Base-by-base conservation (phyloP, 2,797 vertebrate genomes). In the Lacerta bilineata region DNA sequence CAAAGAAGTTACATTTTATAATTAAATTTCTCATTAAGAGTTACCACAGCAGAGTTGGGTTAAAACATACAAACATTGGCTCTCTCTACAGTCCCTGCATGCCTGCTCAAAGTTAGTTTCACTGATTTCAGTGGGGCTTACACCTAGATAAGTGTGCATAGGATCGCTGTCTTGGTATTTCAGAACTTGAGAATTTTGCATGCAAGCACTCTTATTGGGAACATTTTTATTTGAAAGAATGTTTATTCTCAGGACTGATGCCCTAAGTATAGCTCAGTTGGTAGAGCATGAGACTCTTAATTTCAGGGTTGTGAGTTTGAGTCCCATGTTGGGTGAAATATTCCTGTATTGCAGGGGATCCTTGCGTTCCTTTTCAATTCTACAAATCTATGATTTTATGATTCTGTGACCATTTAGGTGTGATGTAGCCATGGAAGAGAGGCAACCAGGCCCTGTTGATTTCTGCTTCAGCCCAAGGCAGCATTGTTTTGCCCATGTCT, bases 1-100 rank as follows among this genome's bases (percentile, higher is more conserved):
- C 71, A 66, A 68, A 84, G 11, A 77, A 83, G 69, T 74, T 80
- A 75, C n/a, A 50, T 72, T 80, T 66, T 75, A 75, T 85, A 80
- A 85, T 80, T 66, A 80, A 71, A 59, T 80, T 55, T 89, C 41
- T 64, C 25, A 15, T 85, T 80, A 84, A 27, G 41, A 80, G 29
- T n/a, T 36, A 46, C 39, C 29, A 80, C 77, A 85, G 69, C 68
- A 74, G 36, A 74, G 39, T 64, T 80, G 50, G 41, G 20, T 41
- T n/a, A 69, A 81, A 81, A 39, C 29, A n/a, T 15, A 86, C 50
- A 69, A 87, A 81, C 36, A 43, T 85, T 85, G 85, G 11, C 50
- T 79, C n/a, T 5, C 13, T 46, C 20, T 46, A 23, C 8, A 69
- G 41, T 86, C 61, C 46, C 29, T 68, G 33, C 11, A 79, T 86